Evolutionary conservation across 2,113 vertebrate species (phyloP).

Genomic region (Apus apus): DNA sequence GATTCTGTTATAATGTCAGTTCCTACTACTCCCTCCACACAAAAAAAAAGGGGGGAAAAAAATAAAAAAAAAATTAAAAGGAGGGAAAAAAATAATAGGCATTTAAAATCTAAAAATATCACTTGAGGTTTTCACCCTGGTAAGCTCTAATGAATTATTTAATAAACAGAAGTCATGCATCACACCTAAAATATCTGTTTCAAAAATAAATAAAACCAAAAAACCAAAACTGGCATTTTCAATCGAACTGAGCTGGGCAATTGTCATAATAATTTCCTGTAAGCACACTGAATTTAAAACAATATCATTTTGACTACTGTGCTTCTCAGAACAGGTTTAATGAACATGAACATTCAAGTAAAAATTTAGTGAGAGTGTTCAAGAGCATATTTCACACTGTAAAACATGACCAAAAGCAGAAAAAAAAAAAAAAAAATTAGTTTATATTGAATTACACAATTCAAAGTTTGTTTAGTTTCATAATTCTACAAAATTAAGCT

Average conservation of each 20-base stretch:
- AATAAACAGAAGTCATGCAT: background rate
- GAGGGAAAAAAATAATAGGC: background rate
- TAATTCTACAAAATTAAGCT: background rate
- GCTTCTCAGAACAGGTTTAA: background rate
- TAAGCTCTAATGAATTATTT: background rate
- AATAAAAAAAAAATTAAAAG: background rate
- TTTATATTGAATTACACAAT: background rate
- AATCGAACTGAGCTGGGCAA: background rate
- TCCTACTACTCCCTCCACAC: too few relatives aligned
- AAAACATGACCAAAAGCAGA: background rate
- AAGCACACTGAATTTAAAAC: background rate
- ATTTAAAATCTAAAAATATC: background rate
- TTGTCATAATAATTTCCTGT: background rate
- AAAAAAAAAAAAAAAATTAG: background rate
- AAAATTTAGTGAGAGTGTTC: background rate
- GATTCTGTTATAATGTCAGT: too few relatives aligned
- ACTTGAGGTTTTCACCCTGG: background rate
- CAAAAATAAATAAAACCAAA: background rate
- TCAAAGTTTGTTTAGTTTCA: background rate
- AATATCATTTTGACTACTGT: background rate
- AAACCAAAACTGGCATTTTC: background rate
- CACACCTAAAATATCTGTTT: background rate
- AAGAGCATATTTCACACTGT: background rate
- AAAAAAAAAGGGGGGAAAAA: background rate
- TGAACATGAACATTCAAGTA: background rate